Base-by-base conservation (phyloP, 2,113 vertebrate genomes). In the Clarias macrocephalus region DNA sequence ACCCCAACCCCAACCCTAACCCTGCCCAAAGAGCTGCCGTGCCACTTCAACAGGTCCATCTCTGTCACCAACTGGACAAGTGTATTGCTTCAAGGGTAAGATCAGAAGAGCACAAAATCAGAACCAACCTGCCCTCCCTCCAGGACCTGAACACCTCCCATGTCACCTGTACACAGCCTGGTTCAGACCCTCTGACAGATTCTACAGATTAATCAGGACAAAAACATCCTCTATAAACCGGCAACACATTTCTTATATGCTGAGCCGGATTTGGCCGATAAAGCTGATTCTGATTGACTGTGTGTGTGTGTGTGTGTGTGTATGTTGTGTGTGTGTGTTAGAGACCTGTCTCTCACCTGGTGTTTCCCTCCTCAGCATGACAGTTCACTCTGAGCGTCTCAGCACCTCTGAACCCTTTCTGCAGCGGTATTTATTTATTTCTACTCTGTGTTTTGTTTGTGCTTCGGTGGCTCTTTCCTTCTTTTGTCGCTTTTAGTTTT, bases 341-440 rank as follows among this genome's bases (percentile, higher is more conserved):
- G 48, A 85, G 82, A 88, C 91, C 90, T 93, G 89, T 94, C 94
- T 94, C 93, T 93, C 93, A 95, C 92, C 88, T 93, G 93, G 92
- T 95, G 93, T 95, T 95, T 96, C 93, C 95, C 94, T 96, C 94
- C 94, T 95, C 95, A 96, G 95, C 92, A 93, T 94, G 92, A 95
- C 95, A 94, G 95, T 95, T 94, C 93, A 94, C 94, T 95, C 94
- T 95, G 95, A 95, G 92, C 93, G 90, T 94, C 93, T 95, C 93
- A 93, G 92, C 93, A 91, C 93, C 92, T 91, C 94, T 88, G 94
- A 95, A 93, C 94, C 94, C 92, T 95, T 95, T 95, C 95, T 95
- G 92, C 93, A 95, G 94, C 94, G 95, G 95, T 95, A 95, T 95
- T 95, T 95, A 95, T 95, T 95, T 81, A 89, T 88, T 93, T 94